Base-by-base conservation (phyloP, 2,888 invertebrate species). In the Drosophila peninsularis region DNA sequence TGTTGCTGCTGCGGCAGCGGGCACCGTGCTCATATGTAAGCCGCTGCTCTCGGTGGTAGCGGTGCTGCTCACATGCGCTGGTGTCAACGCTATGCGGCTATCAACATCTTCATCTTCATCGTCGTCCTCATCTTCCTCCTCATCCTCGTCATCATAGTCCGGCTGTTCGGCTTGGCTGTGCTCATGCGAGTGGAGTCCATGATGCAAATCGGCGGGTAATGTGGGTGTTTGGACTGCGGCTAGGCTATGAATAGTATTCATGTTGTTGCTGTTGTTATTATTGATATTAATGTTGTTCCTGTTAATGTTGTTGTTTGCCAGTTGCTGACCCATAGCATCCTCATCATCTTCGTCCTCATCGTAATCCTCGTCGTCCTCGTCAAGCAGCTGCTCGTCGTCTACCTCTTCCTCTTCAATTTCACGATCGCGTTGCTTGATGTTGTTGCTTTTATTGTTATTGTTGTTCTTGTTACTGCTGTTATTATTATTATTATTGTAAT, bases 1-100 rank as follows among this genome's bases (percentile, higher is more conserved):
- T 5, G 79, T 85, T 24, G 84, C 88, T 30, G 87, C 82, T 3
- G 78, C 82, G 0, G 82, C 73, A 32, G 82, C 79, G 39, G 82
- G 82, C 2, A 80, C 84, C 14, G 83, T 83, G 50, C 80, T 74
- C 73, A 82, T 81, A 13, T 84, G 77, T 6, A 82, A 27, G 1
- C 61, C 72, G 54, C 79, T 75, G 56, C 67, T 82, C 4, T 83
- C 88, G 55, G 75, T 68, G 5, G 75, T 80, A 1, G 77, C 70
- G 10, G 60, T 50, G 44, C 61, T 73, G 70, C 69, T 78, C 13
- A 78, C 49, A 60, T 84, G 80, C 21, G 73, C 68, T 13, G 78
- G 55, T 11, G 78, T 62, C 41, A 82, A 32, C 10, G 71, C 58
- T 17, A 57, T 65, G n/a, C 66, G 60, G 32, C 69, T 83, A 55